These are phyloP conservation scores for Sarcophaga bullata DNA, from an alignment of 1,140 invertebrate species.

Conservation along the genomic window DNA sequence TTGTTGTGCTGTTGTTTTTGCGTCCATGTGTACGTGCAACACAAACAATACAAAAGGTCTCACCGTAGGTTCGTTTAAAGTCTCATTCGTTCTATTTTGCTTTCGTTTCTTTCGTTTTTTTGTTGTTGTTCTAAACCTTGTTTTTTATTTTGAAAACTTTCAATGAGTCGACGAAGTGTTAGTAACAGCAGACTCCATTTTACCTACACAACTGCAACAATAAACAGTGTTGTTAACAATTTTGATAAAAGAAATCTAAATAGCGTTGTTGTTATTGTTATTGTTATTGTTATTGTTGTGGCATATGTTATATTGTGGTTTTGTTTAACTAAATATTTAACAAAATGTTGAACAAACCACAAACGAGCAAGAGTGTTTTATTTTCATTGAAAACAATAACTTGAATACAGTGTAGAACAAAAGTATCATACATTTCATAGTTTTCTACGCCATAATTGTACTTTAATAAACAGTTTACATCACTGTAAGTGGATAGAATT, in stretches of 20 bases:
- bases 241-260: neutral
- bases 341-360: neutral
- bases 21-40: neutral
- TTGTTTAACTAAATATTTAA: neutral
- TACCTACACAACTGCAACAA: too few species aligned
- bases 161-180: too few species aligned
- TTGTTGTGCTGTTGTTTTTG: neutral
- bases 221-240: neutral
- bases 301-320: slow-evolving; percentile 21
- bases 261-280: neutral
- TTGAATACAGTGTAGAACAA: neutral
- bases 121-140: too few species aligned
- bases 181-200: too few species aligned
- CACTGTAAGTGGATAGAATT: too few species aligned
- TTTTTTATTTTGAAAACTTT: too few species aligned
- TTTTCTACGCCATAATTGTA: too few species aligned
- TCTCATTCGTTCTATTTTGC: too few species aligned
- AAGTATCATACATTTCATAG: too few species aligned
- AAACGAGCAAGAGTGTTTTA: neutral
- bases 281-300: neutral
- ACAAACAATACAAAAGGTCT: neutral
- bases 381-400: too few species aligned
- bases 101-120: too few species aligned
- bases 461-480: too few species aligned
- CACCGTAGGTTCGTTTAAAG: neutral